Evolutionary conservation across 2,797 vertebrate species (phyloP), one percentile per base, ranked within the genome.

Genomic region (Rhyacichthys aspro): DNA sequence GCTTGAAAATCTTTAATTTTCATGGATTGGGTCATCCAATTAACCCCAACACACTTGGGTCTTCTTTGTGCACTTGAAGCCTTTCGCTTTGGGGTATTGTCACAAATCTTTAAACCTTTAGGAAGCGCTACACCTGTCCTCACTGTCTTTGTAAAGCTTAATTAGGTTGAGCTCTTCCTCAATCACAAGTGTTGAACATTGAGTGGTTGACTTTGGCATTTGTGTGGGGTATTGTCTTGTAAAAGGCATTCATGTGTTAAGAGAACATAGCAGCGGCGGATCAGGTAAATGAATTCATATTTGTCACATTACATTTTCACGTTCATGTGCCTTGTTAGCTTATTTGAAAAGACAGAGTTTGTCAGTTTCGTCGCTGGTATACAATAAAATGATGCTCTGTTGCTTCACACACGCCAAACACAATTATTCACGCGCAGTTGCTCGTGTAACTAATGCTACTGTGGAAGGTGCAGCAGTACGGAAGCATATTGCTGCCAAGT

Each of bases 1-100:
- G 83, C 89, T 75, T 90, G 88, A 88, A 93, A 91, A 90, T 89
- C 86, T 88, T 90, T 91, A 91, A 90, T 92, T 91, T 88, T 89
- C 88, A 92, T 89, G 74, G 91, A 92, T 81, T 80, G 79, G 91
- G 91, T 93, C 92, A 92, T 88, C 86, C 87, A 93, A 92, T 92
- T 93, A 93, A 93, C 90, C 90, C 74, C 8, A 86, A 86, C 85
- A 87, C 85, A 82, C 89, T 78, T 82, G 89, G 85, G 86, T 79
- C 75, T 89, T 83, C 82, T 86, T 91, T 85, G 77, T 90, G 76
- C 66, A 55, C 83, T 77, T 78, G 80, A 74, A 84, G 86, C 68
- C 81, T 83, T 39, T 84, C 85, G 78, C 90, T 89, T 88, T 77
- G 72, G 90, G 87, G 83, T 83, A 88, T 87, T 88, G 86, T 86